Evolutionary conservation across 2,797 vertebrate genomes (phyloP).

Genomic region (Sebastes diploproa): DNA sequence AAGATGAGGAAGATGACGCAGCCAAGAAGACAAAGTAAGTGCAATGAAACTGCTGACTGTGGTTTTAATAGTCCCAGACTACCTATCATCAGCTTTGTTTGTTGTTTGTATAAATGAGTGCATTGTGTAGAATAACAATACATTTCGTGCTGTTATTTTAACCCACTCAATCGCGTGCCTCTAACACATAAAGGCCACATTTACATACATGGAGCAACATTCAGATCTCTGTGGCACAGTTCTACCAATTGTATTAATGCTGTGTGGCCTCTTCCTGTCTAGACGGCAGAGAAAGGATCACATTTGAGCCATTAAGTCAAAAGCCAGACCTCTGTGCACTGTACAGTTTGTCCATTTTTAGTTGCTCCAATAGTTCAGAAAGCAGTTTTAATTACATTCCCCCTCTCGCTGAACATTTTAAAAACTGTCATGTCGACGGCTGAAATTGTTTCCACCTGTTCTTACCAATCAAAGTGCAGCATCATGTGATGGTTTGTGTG

Average conservation of each 20-base stretch:
- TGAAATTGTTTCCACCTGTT: slow-evolving; percentile 1
- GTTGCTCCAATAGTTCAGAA: neutral
- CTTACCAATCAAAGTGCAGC: neutral
- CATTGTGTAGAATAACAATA: neutral
- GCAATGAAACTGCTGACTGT: neutral
- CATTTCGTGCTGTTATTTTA: neutral
- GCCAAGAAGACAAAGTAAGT: slow-evolving; percentile 77
- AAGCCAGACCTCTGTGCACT: slow-evolving; percentile 33
- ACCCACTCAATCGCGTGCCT: neutral
- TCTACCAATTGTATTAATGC: slow-evolving; percentile 4
- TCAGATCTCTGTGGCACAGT: slow-evolving; percentile 7
- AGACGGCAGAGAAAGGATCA: slow-evolving; percentile 22
- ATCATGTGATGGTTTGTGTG: slow-evolving; percentile 3
- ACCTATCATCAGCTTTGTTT: neutral
- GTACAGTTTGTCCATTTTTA: neutral
- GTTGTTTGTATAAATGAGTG: neutral
- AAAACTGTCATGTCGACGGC: neutral
- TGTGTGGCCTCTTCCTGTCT: slow-evolving; percentile 38
- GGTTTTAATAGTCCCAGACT: neutral
- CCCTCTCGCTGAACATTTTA: neutral
- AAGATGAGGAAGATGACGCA: slow-evolving; percentile 54
- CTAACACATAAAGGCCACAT: neutral
- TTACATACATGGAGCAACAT: slow-evolving; percentile 2
- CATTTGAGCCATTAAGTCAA: slow-evolving; percentile 28
- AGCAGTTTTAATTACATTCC: neutral